A percentile compares a stretch with the other conserved stretches of the same genome.
phyloP scores from a whole-genome alignment of 2,113 vertebrate genomes.

The Cynocephalus volans region DNA sequence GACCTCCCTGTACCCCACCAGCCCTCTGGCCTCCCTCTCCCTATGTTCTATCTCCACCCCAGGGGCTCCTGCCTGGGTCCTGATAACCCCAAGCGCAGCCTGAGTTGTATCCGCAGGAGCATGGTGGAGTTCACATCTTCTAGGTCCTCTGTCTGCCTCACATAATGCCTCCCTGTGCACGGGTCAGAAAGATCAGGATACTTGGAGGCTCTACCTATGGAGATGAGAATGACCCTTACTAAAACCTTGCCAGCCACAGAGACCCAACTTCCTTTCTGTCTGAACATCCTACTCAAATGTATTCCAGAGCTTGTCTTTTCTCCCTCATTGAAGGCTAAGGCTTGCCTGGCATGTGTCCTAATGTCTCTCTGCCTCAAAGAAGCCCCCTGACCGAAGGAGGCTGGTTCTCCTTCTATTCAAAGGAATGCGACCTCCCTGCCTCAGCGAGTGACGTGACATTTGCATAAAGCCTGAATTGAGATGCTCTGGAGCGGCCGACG shows the following conservation, averaged over 20 bases:
- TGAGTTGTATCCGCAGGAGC: background rate
- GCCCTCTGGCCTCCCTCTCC: background rate
- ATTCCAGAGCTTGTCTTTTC: slow-evolving; percentile 18
- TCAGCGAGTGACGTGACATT: slow-evolving; percentile 50
- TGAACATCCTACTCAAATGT: background rate
- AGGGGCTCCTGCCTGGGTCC: background rate
- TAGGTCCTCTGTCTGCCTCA: background rate
- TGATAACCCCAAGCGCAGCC: background rate
- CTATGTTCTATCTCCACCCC: fast-evolving
- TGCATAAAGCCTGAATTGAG: slow-evolving; percentile 56
- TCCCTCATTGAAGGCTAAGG: background rate
- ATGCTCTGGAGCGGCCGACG: background rate
- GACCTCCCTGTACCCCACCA: background rate
- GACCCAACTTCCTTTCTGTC: background rate
- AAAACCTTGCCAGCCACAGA: background rate
- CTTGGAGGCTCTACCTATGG: background rate
- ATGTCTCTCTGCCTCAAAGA: slow-evolving; percentile 67
- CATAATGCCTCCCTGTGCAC: background rate
- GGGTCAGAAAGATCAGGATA: background rate
- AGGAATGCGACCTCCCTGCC: background rate
- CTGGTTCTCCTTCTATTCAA: slow-evolving; percentile 11
- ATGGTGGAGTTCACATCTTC: background rate
- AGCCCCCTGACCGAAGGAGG: background rate
- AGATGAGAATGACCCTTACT: background rate
- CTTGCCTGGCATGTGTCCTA: slow-evolving; percentile 54